Base-by-base conservation (phyloP, 2,888 invertebrate genomes). In the Corbicula japonica region DNA sequence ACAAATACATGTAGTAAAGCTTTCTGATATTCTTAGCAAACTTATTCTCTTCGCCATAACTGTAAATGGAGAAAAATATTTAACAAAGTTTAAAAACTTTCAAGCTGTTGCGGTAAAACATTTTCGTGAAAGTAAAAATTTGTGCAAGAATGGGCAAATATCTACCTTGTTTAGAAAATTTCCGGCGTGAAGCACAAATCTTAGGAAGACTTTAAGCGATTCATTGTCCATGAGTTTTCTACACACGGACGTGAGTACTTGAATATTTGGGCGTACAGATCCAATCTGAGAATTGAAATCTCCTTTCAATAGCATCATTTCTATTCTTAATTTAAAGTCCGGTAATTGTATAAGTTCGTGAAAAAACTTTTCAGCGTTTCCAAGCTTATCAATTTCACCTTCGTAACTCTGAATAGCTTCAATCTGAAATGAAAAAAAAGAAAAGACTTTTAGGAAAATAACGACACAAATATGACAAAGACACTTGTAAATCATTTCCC, bases 221-320 rank as follows among this genome's bases (percentile, higher is more conserved):
- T 95, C 95, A 90, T 96, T 96, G 62, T 95, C 95, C 34, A 90
- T 87, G 54, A 92, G 94, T 95, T 96, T 95, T 93, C 98, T 96
- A 73, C 97, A 98, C 76, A 98, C 97, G 56, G 96, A 96, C 79
- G 97, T 96, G 94, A 99, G 97, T 18, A 97, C 96, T 91, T 97
- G 97, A 89, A 99, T 97, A 87, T 98, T 97, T 44, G 98, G 97
- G 92, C 98, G 97, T 88, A 99, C 94, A 91, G 97, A 97, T 65
- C 96, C 96, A 92, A 98, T 96, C 86, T 97, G 98, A 0, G 97
- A 96, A 0, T 96, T 96, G 94, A 98, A 98, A 93, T 99, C 99
- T 92, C 98, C 98, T 92, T 97, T 98, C 61, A 99, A 94, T 60
- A 98, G 94, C 98, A 99, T 98, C 88, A 97, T 97, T 93, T 99